phyloP scores from a whole-genome alignment of 2,797 vertebrate species.

The Cirrhinus mrigala region DNA sequence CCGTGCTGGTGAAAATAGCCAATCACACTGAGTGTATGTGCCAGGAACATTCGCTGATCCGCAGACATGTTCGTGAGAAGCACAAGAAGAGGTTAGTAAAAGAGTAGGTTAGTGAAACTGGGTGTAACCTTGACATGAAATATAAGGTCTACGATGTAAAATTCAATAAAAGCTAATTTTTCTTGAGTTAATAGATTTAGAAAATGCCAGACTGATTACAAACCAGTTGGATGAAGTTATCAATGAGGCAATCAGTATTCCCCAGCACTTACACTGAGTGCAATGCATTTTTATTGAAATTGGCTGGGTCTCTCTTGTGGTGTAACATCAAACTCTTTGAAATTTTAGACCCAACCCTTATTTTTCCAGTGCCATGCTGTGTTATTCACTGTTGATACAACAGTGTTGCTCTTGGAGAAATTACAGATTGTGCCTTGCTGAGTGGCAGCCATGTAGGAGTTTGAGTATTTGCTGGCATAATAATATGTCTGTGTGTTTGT shows the following conservation, averaged over 20 bases:
- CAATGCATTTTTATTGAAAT: background rate
- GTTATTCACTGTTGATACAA: conserved; percentile 5
- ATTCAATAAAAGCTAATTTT: background rate
- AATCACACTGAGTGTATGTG: conserved; percentile 95
- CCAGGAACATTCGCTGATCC: conserved; percentile 82
- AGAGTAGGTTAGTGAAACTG: conserved; percentile 1
- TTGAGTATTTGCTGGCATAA: background rate
- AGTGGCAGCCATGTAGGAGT: conserved; percentile 5
- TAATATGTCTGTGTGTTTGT: conserved; percentile 2
- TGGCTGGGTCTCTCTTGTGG: background rate
- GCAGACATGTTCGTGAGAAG: conserved; percentile 76
- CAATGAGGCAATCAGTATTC: background rate
- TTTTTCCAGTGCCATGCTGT: background rate
- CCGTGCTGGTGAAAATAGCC: conserved; percentile 90
- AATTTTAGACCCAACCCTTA: background rate
- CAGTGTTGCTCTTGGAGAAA: conserved; percentile 11
- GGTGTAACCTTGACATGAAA: background rate
- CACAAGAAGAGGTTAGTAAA: conserved; percentile 75
- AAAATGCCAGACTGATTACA: background rate
- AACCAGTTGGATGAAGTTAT: background rate
- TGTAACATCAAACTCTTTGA: conserved; percentile 10
- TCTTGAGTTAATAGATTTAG: background rate
- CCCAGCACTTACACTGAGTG: background rate
- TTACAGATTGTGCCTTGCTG: background rate
- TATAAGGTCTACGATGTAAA: background rate